Evolutionary conservation across 2,797 vertebrate species (phyloP), one percentile per base, ranked within the genome.

Genomic region (Sebastes itinus): DNA sequence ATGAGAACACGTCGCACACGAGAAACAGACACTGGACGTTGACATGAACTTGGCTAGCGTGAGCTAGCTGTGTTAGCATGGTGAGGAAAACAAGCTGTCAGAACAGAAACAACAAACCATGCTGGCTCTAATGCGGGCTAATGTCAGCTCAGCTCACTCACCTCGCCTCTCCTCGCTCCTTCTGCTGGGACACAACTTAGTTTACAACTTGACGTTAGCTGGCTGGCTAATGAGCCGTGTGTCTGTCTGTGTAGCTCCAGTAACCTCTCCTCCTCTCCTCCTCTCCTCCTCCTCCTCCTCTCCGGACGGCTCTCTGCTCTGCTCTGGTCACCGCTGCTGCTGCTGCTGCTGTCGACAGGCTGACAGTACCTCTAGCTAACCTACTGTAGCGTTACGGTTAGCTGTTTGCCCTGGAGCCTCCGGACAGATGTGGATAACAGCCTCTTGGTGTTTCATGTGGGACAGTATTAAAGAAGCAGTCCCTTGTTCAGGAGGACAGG

Each of bases 1-100:
- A 2, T 22, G 1, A 18, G 14, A 58, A 32, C 28, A 28, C 5
- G 25, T 18, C 33, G 22, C 49, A 54, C 42, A 30, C 25, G 22
- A 22, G 6, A 27, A 66, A 38, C 0, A 28, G 46, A 58, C 71
- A 74, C 22, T 25, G 23, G 82, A 49, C 56, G 33, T 7, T 65
- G 80, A 60, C 73, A 60, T 67, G 4, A 85, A 86, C 75, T 87
- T 72, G 23, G 90, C 89, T 85, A 82, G 78, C 58, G 78, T 66
- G 71, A 72, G 88, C 83, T 87, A 71, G 82, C 85, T 13, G 9
- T 55, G 68, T 82, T 89, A 90, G 87, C 89, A 4, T 8, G 7
- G 54, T 13, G 27, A 60, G 59, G 49, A 72, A 55, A 75, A 80
- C 77, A 72, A 78, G 59, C 78, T 80, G 81, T 72, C 77, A 84